A percentile compares a stretch with the other conserved stretches of the same genome.
Evolutionary conservation across 2,888 invertebrate genomes (phyloP).

Genomic region (Stratiomys singularior): DNA sequence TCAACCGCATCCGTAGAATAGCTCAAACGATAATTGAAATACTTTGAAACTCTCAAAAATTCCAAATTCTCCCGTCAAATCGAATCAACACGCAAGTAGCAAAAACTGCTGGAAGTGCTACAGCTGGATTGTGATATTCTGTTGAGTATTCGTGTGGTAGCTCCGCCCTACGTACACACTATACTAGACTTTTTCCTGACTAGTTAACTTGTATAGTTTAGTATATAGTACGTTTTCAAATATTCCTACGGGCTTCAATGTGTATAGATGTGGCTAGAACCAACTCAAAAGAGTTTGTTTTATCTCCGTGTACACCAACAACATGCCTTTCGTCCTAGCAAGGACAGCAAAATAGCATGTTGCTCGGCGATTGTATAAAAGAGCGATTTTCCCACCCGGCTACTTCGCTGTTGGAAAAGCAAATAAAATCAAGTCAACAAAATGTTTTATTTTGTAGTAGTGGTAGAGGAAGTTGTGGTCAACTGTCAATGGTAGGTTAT

Average conservation of each 20-base stretch:
- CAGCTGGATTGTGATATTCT: not conserved
- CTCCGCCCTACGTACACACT: not conserved
- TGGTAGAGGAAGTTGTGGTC: not conserved
- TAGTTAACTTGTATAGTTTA: not conserved
- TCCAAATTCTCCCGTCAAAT: not conserved
- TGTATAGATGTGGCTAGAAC: no score
- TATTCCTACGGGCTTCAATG: not conserved
- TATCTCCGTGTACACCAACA: not conserved
- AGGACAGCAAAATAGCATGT: conserved; percentile 1
- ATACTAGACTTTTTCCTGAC: not conserved
- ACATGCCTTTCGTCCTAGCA: not conserved
- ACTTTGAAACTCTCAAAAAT: not conserved
- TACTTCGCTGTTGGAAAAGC: not conserved
- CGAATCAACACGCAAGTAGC: not conserved
- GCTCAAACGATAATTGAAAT: conserved; percentile 5
- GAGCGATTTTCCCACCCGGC: not conserved
- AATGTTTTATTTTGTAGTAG: not conserved
- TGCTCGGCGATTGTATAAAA: not conserved
- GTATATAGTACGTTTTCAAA: not conserved
- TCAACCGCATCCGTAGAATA: not conserved
- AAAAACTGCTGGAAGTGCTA: no score
- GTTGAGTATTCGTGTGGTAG: not conserved
- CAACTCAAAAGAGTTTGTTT: not conserved
- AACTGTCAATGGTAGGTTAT: not conserved
- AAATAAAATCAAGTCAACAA: not conserved